Evolutionary conservation across 2,797 vertebrate genomes (phyloP).

Genomic region (Rhinogobio ventralis): DNA sequence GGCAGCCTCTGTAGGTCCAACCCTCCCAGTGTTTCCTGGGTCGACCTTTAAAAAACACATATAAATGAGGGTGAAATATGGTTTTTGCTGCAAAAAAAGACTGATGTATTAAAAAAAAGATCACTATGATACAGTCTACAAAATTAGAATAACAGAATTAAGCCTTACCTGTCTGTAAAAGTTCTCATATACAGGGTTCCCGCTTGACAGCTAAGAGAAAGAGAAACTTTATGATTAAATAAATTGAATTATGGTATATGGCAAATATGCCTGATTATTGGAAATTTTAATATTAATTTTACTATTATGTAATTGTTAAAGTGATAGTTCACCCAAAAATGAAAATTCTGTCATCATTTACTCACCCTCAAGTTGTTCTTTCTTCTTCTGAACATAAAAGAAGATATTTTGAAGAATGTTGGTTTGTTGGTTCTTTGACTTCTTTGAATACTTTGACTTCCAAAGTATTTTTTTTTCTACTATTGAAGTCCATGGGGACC

Average conservation of each 20-base stretch:
- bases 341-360: not conserved
- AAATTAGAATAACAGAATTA: not conserved
- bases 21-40: conserved; percentile 89
- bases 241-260: not conserved
- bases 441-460: too few species aligned
- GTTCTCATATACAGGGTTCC: conserved; percentile 90
- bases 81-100: not conserved
- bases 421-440: too few species aligned
- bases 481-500: too few species aligned
- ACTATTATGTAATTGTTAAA: not conserved
- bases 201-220: conserved; percentile 84
- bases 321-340: not conserved
- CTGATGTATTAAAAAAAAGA: not conserved
- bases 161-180: conserved; percentile 92
- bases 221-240: not conserved
- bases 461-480: too few species aligned
- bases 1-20: conserved; percentile 94
- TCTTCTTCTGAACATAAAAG: too few species aligned
- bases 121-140: not conserved
- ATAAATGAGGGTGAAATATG: not conserved
- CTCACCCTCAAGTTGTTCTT: too few species aligned
- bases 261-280: not conserved
- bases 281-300: not conserved
- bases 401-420: too few species aligned
- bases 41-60: conserved; percentile 83